Base-by-base conservation (phyloP, 2,888 invertebrate species). In the Trichogramma dendrolimi region DNA sequence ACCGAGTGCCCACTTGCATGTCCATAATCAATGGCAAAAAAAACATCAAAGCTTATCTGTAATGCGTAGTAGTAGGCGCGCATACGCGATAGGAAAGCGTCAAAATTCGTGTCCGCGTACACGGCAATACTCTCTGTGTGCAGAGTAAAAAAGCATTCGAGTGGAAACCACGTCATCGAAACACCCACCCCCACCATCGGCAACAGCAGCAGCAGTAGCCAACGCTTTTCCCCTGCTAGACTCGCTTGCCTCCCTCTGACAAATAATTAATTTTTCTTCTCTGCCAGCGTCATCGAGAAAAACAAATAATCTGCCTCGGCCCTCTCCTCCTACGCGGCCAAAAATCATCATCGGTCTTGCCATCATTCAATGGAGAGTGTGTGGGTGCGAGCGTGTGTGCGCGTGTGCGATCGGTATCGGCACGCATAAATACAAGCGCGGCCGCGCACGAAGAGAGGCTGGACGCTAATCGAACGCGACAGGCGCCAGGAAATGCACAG, bases 391-490 rank as follows among this genome's bases (percentile, higher is more conserved):
- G 14, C 2, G 14, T 14, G 14, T 14, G 14, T 14, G 14, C 14
- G 14, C 2, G 14, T 27, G 27, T 27, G 27, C 27, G 27, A 27
- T 27, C 27, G 27, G 27, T 27, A 27, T 27, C 27, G 27, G 27
- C 27, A 27, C 27, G 54, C 38, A 57, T 53, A 53, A 57, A 52
- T 46, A 55, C 55, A 39, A 47, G 55, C 42, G 54, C 42, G 43
- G 52, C 52, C 6, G 4, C 4, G 62, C 51, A 14, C 6, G 27
- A 8, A 8, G 4, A n/a, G 39, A 11, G n/a, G n/a, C 43, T 44
- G 27, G 27, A 27, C 62, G 58, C 61, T 63, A 66, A 66, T 66
- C 61, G 63, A 63, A 63, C 60, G 54, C 59, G 66, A 59, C 65
- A 53, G 52, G 51, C 51, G 55, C 14, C n/a, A 5, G 55, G 58